Conservation (phyloP, 2,113 vertebrate genomes). For the Pseudorhombus dupliciocellatus region DNA sequence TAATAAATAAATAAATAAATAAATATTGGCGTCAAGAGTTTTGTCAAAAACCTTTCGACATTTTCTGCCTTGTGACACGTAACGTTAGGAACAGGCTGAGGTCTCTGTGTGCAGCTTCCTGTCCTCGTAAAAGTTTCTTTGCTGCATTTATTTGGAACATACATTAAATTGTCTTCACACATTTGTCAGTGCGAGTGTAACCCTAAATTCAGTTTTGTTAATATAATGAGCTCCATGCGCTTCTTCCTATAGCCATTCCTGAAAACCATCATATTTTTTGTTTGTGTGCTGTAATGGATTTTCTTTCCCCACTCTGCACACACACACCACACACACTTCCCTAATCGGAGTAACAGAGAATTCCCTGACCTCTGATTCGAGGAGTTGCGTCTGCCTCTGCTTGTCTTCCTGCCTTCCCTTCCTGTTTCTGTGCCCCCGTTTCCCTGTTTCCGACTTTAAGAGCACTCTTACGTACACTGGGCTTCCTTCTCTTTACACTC, state of each 20-base stretch:
- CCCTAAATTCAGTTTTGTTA: not conserved
- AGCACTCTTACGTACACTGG: not conserved
- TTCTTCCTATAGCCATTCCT: not conserved
- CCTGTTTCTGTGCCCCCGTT: slow-evolving; percentile 9
- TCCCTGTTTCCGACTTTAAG: slow-evolving; percentile 11
- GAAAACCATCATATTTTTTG: not conserved
- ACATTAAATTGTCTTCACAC: not conserved
- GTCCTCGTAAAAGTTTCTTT: slow-evolving; percentile 3
- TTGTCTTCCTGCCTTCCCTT: slow-evolving; percentile 49
- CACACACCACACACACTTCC: not conserved
- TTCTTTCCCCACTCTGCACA: not conserved
- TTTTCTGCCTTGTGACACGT: not conserved
- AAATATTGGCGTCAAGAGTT: no score
- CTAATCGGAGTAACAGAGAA: slow-evolving; percentile 54
- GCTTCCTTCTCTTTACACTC: slow-evolving; percentile 29
- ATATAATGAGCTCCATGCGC: not conserved
- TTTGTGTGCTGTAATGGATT: not conserved
- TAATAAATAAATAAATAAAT: no score
- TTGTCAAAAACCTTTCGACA: not conserved
- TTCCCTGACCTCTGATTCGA: slow-evolving; percentile 52
- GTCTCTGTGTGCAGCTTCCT: not conserved
- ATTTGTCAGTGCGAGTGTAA: not conserved
- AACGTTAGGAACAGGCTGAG: not conserved
- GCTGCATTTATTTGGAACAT: slow-evolving; percentile 2
- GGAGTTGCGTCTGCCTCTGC: slow-evolving; percentile 10